Evolutionary conservation across 2,113 vertebrate species (phyloP).

Genomic region (Bos indicus): DNA sequence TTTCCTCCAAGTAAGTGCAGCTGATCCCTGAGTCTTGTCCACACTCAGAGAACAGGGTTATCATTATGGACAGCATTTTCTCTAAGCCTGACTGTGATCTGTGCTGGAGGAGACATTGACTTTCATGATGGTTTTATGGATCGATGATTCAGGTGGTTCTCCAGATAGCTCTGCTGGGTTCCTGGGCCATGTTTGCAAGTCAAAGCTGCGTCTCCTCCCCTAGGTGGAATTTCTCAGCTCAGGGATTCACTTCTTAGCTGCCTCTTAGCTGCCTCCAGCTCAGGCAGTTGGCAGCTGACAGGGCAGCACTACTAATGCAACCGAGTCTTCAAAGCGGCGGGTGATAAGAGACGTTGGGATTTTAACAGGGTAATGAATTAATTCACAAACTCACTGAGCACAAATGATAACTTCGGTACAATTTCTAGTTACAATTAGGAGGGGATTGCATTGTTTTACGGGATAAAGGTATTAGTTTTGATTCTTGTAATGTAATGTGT

Average conservation of each 20-base stretch:
- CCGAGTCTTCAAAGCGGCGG: conserved; percentile 56
- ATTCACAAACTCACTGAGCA: conserved; percentile 77
- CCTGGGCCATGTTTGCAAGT: conserved; percentile 75
- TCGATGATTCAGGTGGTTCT: conserved; percentile 57
- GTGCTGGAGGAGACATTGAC: conserved; percentile 68
- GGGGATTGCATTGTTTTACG: conserved; percentile 77
- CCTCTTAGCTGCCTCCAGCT: conserved; percentile 71
- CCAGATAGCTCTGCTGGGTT: conserved; percentile 63
- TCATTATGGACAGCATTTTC: conserved; percentile 47
- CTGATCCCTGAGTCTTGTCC: conserved; percentile 23
- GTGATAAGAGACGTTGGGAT: conserved; percentile 66
- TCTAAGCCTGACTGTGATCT: conserved; percentile 68
- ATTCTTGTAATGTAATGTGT: conserved; percentile 71
- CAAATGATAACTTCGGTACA: conserved; percentile 76
- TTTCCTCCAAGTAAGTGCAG: conserved; percentile 60
- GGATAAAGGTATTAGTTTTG: conserved; percentile 80
- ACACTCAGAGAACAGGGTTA: conserved; percentile 38
- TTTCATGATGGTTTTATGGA: conserved; percentile 79
- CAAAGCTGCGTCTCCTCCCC: conserved; percentile 66
- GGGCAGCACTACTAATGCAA: conserved; percentile 12
- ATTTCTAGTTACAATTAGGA: conserved; percentile 79
- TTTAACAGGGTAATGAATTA: conserved; percentile 71
- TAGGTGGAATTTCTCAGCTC: conserved; percentile 66
- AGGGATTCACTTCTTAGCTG: conserved; percentile 68
- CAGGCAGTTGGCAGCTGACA: conserved; percentile 58